A percentile compares a stretch with the other conserved stretches of the same genome.
These are phyloP conservation scores for Ceratina australensis DNA, from an alignment of 1,140 invertebrate genomes.

Conservation along the genomic window DNA sequence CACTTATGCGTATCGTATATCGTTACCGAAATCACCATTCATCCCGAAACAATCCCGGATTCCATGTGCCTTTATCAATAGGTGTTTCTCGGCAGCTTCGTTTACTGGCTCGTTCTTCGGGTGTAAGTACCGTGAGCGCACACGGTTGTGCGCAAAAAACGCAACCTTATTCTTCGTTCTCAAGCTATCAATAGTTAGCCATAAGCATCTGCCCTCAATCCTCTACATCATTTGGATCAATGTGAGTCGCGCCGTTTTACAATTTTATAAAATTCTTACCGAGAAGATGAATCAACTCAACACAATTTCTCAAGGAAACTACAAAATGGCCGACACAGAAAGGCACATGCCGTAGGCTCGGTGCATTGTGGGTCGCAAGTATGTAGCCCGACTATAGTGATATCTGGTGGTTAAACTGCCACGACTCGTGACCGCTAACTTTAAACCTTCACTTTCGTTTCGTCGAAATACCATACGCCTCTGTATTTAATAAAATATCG, in stretches of 20 bases:
- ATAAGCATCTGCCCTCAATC: constrained; percentile 45
- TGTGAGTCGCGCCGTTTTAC: constrained; percentile 59
- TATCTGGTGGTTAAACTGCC: constrained; percentile 14
- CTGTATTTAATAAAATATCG: background rate
- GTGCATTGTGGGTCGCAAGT: constrained; percentile 79
- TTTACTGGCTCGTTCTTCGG: constrained; percentile 66
- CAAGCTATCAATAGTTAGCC: constrained; percentile 47
- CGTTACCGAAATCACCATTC: constrained; percentile 71
- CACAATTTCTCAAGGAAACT: constrained; percentile 84
- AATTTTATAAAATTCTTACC: constrained; percentile 73
- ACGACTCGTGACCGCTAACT: constrained; percentile 27
- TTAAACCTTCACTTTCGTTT: constrained; percentile 19
- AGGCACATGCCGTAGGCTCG: constrained; percentile 84
- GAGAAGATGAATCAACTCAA: constrained; percentile 80
- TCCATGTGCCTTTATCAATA: constrained; percentile 77
- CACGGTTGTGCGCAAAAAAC: constrained; percentile 59
- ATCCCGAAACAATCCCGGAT: constrained; percentile 74
- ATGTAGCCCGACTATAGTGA: constrained; percentile 41
- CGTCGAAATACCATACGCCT: background rate
- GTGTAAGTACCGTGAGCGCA: constrained; percentile 61
- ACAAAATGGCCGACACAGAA: constrained; percentile 85
- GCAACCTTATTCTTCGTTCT: constrained; percentile 54
- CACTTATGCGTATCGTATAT: constrained; percentile 63
- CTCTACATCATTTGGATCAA: constrained; percentile 56
- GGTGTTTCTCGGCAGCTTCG: constrained; percentile 61